phyloP scores from a whole-genome alignment of 2,888 invertebrate species.

The Acleris cristana region DNA sequence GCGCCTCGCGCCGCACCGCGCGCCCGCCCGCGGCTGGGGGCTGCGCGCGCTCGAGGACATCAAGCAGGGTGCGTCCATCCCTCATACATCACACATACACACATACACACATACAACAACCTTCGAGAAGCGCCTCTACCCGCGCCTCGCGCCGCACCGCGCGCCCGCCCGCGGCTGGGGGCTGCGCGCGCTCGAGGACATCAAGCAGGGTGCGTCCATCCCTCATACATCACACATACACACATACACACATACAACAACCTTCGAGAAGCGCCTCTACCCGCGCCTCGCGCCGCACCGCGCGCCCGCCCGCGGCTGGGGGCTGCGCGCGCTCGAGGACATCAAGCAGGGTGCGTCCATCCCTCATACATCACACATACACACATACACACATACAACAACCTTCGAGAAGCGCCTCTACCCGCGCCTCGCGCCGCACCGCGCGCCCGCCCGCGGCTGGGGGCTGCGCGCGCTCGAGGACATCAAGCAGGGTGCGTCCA shows the following conservation, averaged over 20 bases:
- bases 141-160: no score
- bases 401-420: no score
- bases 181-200: conserved; percentile 85
- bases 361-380: no score
- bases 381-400: no score
- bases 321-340: conserved; percentile 86
- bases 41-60: conserved; percentile 87
- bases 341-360: conserved; percentile 78
- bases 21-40: conserved; percentile 91
- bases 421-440: no score
- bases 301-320: conserved; percentile 90
- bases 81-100: no score
- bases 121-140: no score
- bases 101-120: conserved; percentile 44
- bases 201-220: conserved; percentile 75
- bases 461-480: conserved; percentile 88
- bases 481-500: conserved; percentile 78
- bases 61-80: conserved; percentile 64
- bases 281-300: no score
- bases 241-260: not conserved
- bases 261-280: no score
- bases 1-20: no score
- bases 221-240: no score
- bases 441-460: conserved; percentile 90
- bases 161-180: conserved; percentile 92